Conservation (phyloP, 2,113 vertebrate genomes). For the Myanophis thanlyinensis region DNA sequence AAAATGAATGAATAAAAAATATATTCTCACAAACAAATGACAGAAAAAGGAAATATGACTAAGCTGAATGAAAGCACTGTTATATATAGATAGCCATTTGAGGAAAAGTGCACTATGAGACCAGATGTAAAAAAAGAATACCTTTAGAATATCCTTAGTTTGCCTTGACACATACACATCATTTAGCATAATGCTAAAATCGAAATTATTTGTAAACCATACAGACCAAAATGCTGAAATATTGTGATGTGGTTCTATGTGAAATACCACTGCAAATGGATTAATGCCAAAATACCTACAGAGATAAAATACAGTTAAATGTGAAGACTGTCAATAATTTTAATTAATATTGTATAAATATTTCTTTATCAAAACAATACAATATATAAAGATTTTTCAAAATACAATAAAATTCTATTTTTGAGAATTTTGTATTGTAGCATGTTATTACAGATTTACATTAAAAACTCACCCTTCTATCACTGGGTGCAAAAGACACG, state of each 20-base stretch:
- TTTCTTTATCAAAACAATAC: background rate
- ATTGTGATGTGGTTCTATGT: conserved; percentile 76
- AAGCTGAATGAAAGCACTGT: background rate
- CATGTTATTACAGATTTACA: background rate
- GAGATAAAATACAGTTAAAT: background rate
- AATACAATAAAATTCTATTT: background rate
- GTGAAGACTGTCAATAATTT: background rate
- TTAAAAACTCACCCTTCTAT: conserved; percentile 73
- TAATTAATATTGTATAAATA: background rate
- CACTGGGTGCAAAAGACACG: conserved; percentile 77
- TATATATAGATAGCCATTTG: background rate
- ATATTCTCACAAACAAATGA: background rate
- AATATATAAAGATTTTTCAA: background rate
- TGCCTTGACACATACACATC: conserved; percentile 79
- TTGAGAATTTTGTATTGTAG: background rate
- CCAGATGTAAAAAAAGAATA: conserved; percentile 47
- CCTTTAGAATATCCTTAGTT: conserved; percentile 79
- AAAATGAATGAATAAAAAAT: background rate
- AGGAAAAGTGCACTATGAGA: background rate
- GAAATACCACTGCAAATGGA: conserved; percentile 74
- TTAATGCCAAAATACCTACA: conserved; percentile 74
- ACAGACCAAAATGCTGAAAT: conserved; percentile 79
- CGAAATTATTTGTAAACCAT: conserved; percentile 85
- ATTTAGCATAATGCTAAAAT: conserved; percentile 73
- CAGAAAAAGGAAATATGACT: background rate